These are phyloP conservation scores for Branchipolynoe longqiensis DNA, from an alignment of 2,888 invertebrate genomes.

Conservation along the genomic window DNA sequence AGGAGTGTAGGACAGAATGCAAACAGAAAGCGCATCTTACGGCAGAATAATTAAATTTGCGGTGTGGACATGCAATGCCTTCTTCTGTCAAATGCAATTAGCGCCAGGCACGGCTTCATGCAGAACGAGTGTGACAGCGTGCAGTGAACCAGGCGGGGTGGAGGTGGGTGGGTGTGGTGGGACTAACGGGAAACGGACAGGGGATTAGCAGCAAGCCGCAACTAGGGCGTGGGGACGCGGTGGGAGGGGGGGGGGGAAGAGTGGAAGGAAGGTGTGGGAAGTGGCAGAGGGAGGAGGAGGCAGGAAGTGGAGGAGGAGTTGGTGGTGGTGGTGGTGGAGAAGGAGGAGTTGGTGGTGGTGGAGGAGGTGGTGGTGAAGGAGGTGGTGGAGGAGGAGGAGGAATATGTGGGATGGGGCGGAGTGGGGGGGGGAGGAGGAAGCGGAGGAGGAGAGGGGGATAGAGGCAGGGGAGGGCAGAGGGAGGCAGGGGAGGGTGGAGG, in stretches of 20 bases:
- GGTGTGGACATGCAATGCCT: neutral
- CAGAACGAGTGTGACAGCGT: slow-evolving; percentile 36
- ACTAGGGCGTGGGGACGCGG: no score
- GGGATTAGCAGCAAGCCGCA: neutral
- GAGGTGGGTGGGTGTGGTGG: no score
- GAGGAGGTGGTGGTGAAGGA: slow-evolving; percentile 64
- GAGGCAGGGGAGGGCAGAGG: no score
- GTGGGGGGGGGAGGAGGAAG: no score
- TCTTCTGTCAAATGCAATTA: neutral
- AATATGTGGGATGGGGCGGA: no score
- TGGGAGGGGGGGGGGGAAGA: slow-evolving; percentile 69
- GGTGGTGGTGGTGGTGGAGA: no score
- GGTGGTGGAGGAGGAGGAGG: no score
- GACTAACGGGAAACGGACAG: neutral
- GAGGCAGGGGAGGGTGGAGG: no score
- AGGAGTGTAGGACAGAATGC: neutral
- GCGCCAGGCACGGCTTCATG: neutral
- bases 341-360: slow-evolving; percentile 61
- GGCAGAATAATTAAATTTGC: slow-evolving; percentile 1
- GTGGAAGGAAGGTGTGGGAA: slow-evolving; percentile 62
- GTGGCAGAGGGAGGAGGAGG: slow-evolving; percentile 59
- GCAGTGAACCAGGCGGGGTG: no score
- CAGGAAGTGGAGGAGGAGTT: no score
- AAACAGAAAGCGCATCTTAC: slow-evolving; percentile 7
- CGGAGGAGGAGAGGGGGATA: no score